Conservation (phyloP, 92 coral and sea anemone species). For the Hydrozoanthus gracilis region DNA sequence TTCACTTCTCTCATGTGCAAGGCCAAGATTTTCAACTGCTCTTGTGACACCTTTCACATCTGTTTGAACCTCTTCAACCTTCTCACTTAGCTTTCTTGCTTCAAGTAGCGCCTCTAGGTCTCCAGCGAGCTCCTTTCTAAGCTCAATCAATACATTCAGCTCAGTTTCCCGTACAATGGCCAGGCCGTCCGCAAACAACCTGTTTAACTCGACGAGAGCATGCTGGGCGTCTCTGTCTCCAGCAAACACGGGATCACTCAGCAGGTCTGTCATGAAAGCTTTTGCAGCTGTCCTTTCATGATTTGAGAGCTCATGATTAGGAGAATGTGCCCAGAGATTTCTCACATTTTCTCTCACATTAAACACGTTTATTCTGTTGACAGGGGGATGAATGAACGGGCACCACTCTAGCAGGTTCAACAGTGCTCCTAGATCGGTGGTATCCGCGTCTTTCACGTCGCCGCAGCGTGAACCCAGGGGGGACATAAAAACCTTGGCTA, state of each 20-base stretch:
- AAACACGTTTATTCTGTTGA: slow-evolving; percentile 16
- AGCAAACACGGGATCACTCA: slow-evolving; percentile 18
- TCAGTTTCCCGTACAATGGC: slow-evolving; percentile 32
- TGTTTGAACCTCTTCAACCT: neutral
- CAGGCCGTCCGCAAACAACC: slow-evolving; percentile 24
- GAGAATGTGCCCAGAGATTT: slow-evolving; percentile 54
- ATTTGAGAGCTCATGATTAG: slow-evolving; percentile 38
- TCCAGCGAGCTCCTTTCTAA: neutral
- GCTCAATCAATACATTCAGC: neutral
- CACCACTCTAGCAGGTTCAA: slow-evolving; percentile 47
- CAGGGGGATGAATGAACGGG: slow-evolving; percentile 15
- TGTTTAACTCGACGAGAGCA: neutral
- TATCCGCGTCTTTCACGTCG: slow-evolving; percentile 37
- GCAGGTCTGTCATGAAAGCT: slow-evolving; percentile 1
- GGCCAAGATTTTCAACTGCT: neutral
- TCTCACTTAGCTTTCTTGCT: neutral
- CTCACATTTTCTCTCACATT: slow-evolving; percentile 42
- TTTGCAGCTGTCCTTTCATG: slow-evolving; percentile 22
- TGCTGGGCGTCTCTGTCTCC: neutral
- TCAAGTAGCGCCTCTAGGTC: slow-evolving; percentile 33
- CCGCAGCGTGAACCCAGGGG: slow-evolving; percentile 42
- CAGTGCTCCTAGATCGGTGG: slow-evolving; percentile 45
- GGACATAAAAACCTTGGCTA: slow-evolving; percentile 58
- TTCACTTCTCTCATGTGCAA: no score
- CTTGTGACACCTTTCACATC: neutral